Evolutionary conservation across 1,140 invertebrate species (phyloP).

Genomic region (Lamellibrachia luymesi): DNA sequence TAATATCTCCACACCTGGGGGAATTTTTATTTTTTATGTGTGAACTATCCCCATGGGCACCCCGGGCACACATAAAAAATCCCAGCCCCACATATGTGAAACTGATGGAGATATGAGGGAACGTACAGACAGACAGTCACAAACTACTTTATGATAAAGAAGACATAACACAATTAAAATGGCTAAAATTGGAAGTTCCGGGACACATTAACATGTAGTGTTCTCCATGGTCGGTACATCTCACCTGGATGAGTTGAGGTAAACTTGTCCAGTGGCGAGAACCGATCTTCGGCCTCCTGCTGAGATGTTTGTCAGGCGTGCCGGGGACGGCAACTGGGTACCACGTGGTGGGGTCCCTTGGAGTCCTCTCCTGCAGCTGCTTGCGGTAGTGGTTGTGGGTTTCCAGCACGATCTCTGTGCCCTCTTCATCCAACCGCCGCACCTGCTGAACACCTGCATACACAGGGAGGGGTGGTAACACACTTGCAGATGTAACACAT

Average conservation of each 20-base stretch:
- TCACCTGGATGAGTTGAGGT: neutral
- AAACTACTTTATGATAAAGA: too few relatives aligned
- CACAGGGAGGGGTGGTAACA: neutral
- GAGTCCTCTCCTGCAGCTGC: conserved; percentile 39
- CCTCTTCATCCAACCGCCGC: conserved; percentile 33
- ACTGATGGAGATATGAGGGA: too few relatives aligned
- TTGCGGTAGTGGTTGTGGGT: conserved; percentile 48
- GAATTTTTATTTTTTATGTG: too few relatives aligned
- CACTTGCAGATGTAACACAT: neutral
- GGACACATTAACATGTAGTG: too few relatives aligned
- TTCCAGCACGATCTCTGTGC: conserved; percentile 42
- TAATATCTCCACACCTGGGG: too few relatives aligned
- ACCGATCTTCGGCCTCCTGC: neutral
- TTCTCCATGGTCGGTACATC: neutral
- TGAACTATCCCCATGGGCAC: too few relatives aligned
- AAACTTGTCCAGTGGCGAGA: neutral
- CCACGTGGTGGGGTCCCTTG: conserved; percentile 41
- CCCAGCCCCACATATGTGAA: too few relatives aligned
- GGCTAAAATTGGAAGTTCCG: too few relatives aligned
- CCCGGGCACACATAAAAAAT: too few relatives aligned
- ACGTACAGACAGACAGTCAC: too few relatives aligned
- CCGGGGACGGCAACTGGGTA: conserved; percentile 25
- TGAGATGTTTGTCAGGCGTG: neutral
- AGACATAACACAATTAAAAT: too few relatives aligned
- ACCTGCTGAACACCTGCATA: conserved; percentile 39